Evolutionary conservation across 2,888 invertebrate genomes (phyloP).

Genomic region (Mystacides longicornis): DNA sequence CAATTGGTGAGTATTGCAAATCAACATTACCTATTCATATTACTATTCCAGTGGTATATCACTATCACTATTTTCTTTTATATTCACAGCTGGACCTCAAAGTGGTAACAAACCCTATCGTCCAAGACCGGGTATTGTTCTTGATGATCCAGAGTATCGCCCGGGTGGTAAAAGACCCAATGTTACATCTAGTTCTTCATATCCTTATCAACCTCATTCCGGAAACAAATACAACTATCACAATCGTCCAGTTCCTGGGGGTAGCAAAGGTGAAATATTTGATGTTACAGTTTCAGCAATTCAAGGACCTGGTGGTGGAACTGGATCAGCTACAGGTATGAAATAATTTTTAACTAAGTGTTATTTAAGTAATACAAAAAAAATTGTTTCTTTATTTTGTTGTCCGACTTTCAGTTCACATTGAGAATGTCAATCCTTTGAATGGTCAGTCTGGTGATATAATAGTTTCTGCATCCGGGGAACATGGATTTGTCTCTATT

Average conservation of each 20-base stretch:
- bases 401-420: conserved; percentile 47
- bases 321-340: conserved; percentile 35
- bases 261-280: conserved; percentile 66
- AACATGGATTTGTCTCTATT: conserved; percentile 83
- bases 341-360: conserved; percentile 9
- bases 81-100: conserved; percentile 4
- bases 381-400: background rate
- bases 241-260: conserved; percentile 31
- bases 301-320: conserved; percentile 66
- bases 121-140: conserved; percentile 76
- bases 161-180: conserved; percentile 47
- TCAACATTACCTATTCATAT: background rate
- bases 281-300: conserved; percentile 84
- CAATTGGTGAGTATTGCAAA: conserved; percentile 5
- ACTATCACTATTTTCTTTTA: background rate
- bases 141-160: conserved; percentile 77
- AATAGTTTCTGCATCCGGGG: conserved; percentile 71
- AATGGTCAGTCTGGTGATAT: conserved; percentile 51
- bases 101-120: conserved; percentile 55
- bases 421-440: conserved; percentile 47
- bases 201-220: background rate
- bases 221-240: background rate
- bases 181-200: conserved; percentile 28
- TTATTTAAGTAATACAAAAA: conserved; percentile 13
- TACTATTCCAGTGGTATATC: background rate